Conservation (phyloP, 2,888 invertebrate species). For the Heliconius charithonia region DNA sequence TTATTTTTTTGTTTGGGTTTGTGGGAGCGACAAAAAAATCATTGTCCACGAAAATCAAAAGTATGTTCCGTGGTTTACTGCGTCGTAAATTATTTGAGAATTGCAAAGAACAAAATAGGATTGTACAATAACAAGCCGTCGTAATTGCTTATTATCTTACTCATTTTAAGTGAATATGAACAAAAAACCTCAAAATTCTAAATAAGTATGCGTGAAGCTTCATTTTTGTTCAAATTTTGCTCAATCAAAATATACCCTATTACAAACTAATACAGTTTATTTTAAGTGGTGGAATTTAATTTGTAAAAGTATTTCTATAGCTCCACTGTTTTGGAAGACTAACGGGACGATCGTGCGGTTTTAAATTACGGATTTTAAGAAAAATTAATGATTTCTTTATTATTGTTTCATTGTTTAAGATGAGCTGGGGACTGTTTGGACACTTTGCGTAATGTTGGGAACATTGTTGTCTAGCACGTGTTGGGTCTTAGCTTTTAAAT, state of each 20-base stretch:
- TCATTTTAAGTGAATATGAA: constrained; percentile 65
- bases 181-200: constrained; percentile 62
- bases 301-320: constrained; percentile 47
- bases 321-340: constrained; percentile 75
- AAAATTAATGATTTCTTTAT: constrained; percentile 81
- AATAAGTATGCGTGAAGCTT: constrained; percentile 72
- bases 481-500: constrained; percentile 26
- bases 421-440: constrained; percentile 73
- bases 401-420: constrained; percentile 74
- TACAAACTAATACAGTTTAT: constrained; percentile 11
- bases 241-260: constrained; percentile 29
- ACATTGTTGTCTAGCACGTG: constrained; percentile 45
- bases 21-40: constrained; percentile 40
- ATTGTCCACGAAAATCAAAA: constrained; percentile 43
- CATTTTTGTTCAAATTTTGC: constrained; percentile 44
- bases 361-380: constrained; percentile 69
- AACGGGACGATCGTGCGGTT: constrained; percentile 75
- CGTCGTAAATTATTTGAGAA: constrained; percentile 55
- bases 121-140: constrained; percentile 56
- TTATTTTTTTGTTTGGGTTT: constrained; percentile 11
- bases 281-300: background rate
- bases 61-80: constrained; percentile 48
- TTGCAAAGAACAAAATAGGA: constrained; percentile 61
- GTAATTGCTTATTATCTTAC: constrained; percentile 64
- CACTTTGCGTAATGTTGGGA: constrained; percentile 79